Conservation (phyloP, 2,888 invertebrate genomes). For the Adelphocoris suturalis region DNA sequence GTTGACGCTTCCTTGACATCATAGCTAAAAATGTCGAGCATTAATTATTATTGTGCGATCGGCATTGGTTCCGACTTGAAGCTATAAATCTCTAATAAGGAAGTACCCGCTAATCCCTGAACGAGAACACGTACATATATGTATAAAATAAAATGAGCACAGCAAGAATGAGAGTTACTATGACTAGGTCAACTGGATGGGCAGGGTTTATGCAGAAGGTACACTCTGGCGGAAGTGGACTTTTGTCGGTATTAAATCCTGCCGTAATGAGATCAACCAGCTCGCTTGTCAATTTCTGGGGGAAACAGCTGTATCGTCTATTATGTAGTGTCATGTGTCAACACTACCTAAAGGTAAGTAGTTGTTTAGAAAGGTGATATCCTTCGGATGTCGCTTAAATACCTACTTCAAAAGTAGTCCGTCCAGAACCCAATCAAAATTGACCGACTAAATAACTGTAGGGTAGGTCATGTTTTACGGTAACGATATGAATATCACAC, state of each 20-base stretch:
- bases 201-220: neutral
- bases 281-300: neutral
- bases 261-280: too few species aligned
- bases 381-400: neutral
- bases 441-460: too few species aligned
- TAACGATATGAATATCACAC: too few species aligned
- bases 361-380: neutral
- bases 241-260: constrained; percentile 13
- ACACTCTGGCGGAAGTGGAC: constrained; percentile 24
- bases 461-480: too few species aligned
- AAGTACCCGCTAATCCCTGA: too few species aligned
- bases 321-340: too few species aligned
- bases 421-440: too few species aligned
- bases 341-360: neutral
- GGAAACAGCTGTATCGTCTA: neutral
- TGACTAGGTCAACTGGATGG: constrained; percentile 12
- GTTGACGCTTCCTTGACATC: neutral
- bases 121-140: neutral
- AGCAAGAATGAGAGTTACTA: too few species aligned
- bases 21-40: neutral
- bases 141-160: too few species aligned
- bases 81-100: too few species aligned
- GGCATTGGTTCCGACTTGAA: too few species aligned
- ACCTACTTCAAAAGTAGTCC: neutral
- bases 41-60: too few species aligned